phyloP scores from a whole-genome alignment of 2,113 vertebrate genomes.

The Scomber scombrus region DNA sequence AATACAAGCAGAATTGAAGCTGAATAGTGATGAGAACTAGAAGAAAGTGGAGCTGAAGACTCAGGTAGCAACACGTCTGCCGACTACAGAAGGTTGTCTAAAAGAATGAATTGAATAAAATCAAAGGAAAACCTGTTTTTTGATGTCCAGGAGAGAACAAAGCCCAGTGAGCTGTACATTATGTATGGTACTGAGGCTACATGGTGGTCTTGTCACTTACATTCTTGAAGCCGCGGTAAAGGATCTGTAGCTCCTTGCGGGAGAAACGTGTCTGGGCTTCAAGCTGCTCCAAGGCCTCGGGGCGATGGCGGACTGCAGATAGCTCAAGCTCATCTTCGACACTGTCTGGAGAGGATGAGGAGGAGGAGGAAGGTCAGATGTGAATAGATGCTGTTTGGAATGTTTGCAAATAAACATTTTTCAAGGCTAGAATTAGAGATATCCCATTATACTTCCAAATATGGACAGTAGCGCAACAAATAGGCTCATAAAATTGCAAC shows the following conservation, averaged over 20 bases:
- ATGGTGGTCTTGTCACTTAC: conserved; percentile 83
- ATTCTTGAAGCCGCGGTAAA: conserved; percentile 99
- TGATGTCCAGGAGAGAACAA: conserved; percentile 26
- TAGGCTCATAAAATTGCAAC: not conserved
- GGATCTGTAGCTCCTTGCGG: conserved; percentile 98
- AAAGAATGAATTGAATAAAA: conserved; percentile 39
- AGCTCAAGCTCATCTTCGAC: conserved; percentile 99
- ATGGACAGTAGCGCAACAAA: not conserved
- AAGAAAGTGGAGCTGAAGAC: not conserved
- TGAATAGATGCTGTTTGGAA: not conserved
- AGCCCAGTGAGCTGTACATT: conserved; percentile 2
- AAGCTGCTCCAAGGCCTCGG: conserved; percentile 94
- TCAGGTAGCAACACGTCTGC: not conserved
- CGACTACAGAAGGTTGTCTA: not conserved
- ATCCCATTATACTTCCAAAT: conserved; percentile 1
- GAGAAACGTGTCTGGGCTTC: conserved; percentile 97
- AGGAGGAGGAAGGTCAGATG: conserved; percentile 46
- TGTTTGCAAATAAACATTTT: conserved; percentile 10
- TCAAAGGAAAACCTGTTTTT: conserved; percentile 30
- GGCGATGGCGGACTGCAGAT: conserved; percentile 95
- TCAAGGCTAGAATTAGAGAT: not conserved
- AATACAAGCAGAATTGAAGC: not conserved
- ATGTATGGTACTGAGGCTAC: not conserved
- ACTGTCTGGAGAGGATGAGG: conserved; percentile 88
- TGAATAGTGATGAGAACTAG: not conserved